Conservation (phyloP, 1,140 invertebrate species). For the Portunus trituberculatus region DNA sequence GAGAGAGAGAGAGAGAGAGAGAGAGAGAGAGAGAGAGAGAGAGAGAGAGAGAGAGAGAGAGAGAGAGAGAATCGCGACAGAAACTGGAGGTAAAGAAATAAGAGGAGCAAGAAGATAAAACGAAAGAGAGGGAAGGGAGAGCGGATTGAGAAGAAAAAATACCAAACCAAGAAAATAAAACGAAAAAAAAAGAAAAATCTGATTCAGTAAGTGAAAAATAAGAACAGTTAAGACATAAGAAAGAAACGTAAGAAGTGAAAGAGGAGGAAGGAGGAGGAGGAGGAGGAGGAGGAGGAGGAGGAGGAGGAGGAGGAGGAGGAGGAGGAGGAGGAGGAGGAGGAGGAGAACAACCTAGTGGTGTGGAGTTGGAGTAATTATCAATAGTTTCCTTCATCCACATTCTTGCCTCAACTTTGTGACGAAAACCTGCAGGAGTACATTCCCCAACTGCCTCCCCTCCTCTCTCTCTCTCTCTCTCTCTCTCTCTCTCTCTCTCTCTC, state of each 20-base stretch:
- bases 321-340: not conserved
- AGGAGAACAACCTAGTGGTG: too few relatives aligned
- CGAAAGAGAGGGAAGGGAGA: not conserved
- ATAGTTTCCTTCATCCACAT: not conserved
- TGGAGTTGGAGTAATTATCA: not conserved
- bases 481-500: not conserved
- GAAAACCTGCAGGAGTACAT: not conserved
- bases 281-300: not conserved
- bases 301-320: not conserved
- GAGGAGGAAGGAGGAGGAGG: too few relatives aligned
- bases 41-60: constrained; percentile 13
- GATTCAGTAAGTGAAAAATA: not conserved
- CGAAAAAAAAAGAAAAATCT: not conserved
- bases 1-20: not conserved
- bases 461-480: not conserved
- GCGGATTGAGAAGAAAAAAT: not conserved
- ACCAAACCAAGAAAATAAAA: not conserved
- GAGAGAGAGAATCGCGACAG: not conserved
- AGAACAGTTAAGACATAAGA: too few relatives aligned
- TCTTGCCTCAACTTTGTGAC: not conserved
- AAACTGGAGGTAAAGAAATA: not conserved
- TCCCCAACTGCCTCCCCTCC: not conserved
- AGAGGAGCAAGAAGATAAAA: not conserved
- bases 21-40: not conserved
- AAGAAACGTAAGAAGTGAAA: not conserved